These are phyloP conservation scores for Eurosta solidaginis DNA, from an alignment of 1,140 invertebrate genomes.

Conservation along the genomic window DNA sequence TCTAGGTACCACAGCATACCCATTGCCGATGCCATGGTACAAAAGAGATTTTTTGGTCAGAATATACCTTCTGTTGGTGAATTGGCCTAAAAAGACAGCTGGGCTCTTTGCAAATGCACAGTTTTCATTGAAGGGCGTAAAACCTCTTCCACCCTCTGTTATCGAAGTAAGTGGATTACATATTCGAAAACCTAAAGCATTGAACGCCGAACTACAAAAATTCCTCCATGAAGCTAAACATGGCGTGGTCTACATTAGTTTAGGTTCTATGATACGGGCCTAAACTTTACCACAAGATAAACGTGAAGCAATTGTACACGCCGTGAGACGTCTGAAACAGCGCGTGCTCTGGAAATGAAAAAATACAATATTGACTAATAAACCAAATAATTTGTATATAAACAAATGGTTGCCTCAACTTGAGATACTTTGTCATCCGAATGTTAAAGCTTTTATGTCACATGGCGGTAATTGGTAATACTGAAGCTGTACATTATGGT, in stretches of 20 bases:
- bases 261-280: slow-evolving; percentile 71
- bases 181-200: slow-evolving; percentile 63
- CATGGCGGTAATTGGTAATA: slow-evolving; percentile 76
- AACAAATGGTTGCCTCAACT: slow-evolving; percentile 74
- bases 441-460: slow-evolving; percentile 71
- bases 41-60: slow-evolving; percentile 59
- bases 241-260: slow-evolving; percentile 74
- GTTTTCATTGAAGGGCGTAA: slow-evolving; percentile 65
- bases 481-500: slow-evolving; percentile 74
- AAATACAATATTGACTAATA: slow-evolving; percentile 63
- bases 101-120: slow-evolving; percentile 71
- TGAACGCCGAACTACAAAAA: slow-evolving; percentile 68
- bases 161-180: slow-evolving; percentile 73
- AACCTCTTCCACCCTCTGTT: slow-evolving; percentile 66
- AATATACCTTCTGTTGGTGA: slow-evolving; percentile 66
- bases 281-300: slow-evolving; percentile 66
- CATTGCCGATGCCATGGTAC: slow-evolving; percentile 45
- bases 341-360: slow-evolving; percentile 78
- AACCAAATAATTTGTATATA: slow-evolving; percentile 69
- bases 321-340: slow-evolving; percentile 66
- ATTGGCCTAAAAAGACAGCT: slow-evolving; percentile 65
- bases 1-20: slow-evolving; percentile 42
- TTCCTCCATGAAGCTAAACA: slow-evolving; percentile 70
- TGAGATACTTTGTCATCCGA: slow-evolving; percentile 74
- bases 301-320: slow-evolving; percentile 65